phyloP scores from a whole-genome alignment of 2,888 invertebrate genomes.

The Lacanobia wlatinum region DNA sequence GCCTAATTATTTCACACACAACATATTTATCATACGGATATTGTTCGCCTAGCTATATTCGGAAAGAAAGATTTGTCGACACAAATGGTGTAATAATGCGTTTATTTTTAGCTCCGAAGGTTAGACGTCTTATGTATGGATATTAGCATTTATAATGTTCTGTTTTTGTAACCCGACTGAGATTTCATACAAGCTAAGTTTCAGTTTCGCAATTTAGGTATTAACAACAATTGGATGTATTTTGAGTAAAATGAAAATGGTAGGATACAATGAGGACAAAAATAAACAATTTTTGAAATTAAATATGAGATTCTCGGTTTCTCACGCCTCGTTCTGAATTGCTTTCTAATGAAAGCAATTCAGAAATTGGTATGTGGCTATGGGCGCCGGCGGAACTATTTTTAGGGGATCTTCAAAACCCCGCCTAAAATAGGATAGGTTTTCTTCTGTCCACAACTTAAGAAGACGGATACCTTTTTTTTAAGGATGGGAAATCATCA shows the following conservation, averaged over 20 bases:
- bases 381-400: too few species aligned
- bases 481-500: too few species aligned
- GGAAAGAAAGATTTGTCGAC: conserved; percentile 32
- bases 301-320: too few species aligned
- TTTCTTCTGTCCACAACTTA: too few species aligned
- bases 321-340: too few species aligned
- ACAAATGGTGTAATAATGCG: conserved; percentile 38
- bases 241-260: background rate
- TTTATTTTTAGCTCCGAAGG: conserved; percentile 58
- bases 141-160: conserved; percentile 40
- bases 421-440: too few species aligned
- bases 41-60: conserved; percentile 21
- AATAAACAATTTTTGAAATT: too few species aligned
- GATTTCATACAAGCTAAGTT: conserved; percentile 4
- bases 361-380: too few species aligned
- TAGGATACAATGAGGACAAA: background rate
- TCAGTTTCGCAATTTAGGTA: background rate
- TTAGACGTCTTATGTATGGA: conserved; percentile 12
- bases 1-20: conserved; percentile 19
- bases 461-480: too few species aligned
- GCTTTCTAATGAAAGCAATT: too few species aligned
- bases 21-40: background rate
- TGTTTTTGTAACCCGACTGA: conserved; percentile 28
- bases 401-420: too few species aligned
- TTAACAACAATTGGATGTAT: background rate